phyloP scores from a whole-genome alignment of 2,797 vertebrate genomes.

The Zalophus californianus region DNA sequence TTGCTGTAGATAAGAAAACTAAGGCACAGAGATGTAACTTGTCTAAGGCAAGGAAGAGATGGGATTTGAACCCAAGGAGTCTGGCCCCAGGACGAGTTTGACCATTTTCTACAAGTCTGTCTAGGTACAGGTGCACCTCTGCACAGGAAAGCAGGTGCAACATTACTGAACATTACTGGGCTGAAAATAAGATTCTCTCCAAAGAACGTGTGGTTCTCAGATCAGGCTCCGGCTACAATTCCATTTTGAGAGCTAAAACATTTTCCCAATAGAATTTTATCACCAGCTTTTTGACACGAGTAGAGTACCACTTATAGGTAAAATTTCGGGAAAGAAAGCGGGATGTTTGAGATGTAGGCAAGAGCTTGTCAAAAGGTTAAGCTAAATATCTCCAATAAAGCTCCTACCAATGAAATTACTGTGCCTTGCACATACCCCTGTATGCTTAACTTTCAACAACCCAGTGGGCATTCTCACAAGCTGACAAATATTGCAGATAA shows the following conservation, averaged over 20 bases:
- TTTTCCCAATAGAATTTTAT: background rate
- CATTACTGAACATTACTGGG: fast-evolving
- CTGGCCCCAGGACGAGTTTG: background rate
- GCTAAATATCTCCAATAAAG: background rate
- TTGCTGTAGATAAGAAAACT: background rate
- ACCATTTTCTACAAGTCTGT: background rate
- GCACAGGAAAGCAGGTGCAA: background rate
- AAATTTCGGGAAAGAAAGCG: background rate
- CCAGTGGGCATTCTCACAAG: background rate
- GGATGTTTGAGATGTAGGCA: background rate
- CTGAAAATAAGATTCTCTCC: background rate
- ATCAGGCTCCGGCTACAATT: background rate
- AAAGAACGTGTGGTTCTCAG: background rate
- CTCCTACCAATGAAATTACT: background rate
- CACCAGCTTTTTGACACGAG: background rate
- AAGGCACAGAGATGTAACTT: background rate
- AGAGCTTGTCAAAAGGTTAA: background rate
- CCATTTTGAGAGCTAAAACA: background rate
- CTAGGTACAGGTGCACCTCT: fast-evolving
- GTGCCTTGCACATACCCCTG: fast-evolving
- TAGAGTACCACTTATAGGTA: background rate
- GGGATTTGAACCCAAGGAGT: background rate
- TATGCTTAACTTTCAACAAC: background rate
- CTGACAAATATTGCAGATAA: background rate
- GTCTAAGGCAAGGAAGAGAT: background rate